Evolutionary conservation across 2,888 invertebrate species (phyloP).

Genomic region (Arctia plantaginis): DNA sequence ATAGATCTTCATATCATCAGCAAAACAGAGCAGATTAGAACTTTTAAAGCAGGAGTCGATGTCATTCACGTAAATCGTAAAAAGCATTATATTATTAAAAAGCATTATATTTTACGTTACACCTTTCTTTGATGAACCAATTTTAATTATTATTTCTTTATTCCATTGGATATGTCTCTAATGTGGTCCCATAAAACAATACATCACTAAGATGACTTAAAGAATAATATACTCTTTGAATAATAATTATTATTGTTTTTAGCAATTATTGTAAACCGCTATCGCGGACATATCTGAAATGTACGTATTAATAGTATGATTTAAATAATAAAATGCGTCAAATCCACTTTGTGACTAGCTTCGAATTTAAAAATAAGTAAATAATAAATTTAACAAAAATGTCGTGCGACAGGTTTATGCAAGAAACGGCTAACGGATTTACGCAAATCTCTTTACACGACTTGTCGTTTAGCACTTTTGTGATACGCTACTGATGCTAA

Average conservation of each 20-base stretch:
- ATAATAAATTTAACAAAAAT: constrained; percentile 29
- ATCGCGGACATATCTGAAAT: not conserved
- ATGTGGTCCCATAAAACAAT: not conserved
- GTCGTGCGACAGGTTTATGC: constrained; percentile 35
- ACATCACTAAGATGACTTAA: not conserved
- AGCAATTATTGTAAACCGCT: not conserved
- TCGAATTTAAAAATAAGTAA: not conserved
- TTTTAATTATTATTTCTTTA: not conserved
- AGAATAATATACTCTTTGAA: not conserved
- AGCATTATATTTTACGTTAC: too few relatives aligned
- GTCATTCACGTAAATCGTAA: too few relatives aligned
- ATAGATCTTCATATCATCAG: too few relatives aligned
- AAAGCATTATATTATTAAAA: too few relatives aligned
- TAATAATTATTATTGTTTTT: not conserved
- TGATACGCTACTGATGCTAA: constrained; percentile 36
- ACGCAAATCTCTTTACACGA: constrained; percentile 44
- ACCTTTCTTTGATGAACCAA: too few relatives aligned
- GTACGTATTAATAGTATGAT: not conserved
- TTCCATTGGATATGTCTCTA: too few relatives aligned
- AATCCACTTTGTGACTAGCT: not conserved
- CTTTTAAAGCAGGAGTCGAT: too few relatives aligned
- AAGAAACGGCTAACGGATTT: constrained; percentile 43
- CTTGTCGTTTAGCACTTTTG: constrained; percentile 55
- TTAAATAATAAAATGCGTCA: not conserved
- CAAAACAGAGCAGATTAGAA: too few relatives aligned